Base-by-base conservation (phyloP, 2,797 vertebrate genomes). In the Mormyrops boulengeri region DNA sequence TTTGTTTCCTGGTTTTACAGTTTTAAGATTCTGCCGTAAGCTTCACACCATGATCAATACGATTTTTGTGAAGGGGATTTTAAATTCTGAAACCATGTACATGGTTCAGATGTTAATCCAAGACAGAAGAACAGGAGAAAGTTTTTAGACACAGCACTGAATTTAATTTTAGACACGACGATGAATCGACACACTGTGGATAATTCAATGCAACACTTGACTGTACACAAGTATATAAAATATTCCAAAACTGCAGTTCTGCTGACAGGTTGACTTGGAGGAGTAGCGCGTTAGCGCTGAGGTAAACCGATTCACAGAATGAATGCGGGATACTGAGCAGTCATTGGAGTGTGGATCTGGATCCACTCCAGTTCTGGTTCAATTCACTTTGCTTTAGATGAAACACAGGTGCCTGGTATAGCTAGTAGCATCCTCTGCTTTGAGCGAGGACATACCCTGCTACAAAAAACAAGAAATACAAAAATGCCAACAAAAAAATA, bases 361-460 rank as follows among this genome's bases (percentile, higher is more conserved):
- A 94, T 95, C 94, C 93, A 92, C 92, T 82, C 91, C 92, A 92
- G 91, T 92, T 92, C 91, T 92, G 22, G 53, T 93, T 93, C 92
- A 89, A 89, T 93, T 92, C 82, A 94, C 92, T 93, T 93, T 89
- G 93, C 93, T 95, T 95, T 96, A 94, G 95, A 94, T 93, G 88
- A 94, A 95, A 96, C 95, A 95, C 95, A 94, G 92, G 95, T 96
- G 95, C 95, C 96, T 96, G 96, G 91, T 91, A 89, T 90, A 11
- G 91, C 91, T 92, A 92, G 4, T 89, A 89, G 91, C 94, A 94
- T 94, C 94, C 93, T 88, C 93, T 93, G 93, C 92, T 95, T 93
- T 92, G 93, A 62, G 92, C 93, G 94, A 95, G 93, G 90, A 92
- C 94, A 91, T 91, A 88, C 91, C 89, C 88, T 90, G 90, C 89